Conservation (phyloP, 2,797 vertebrate genomes). For the Chaetophractus vellerosus region DNA sequence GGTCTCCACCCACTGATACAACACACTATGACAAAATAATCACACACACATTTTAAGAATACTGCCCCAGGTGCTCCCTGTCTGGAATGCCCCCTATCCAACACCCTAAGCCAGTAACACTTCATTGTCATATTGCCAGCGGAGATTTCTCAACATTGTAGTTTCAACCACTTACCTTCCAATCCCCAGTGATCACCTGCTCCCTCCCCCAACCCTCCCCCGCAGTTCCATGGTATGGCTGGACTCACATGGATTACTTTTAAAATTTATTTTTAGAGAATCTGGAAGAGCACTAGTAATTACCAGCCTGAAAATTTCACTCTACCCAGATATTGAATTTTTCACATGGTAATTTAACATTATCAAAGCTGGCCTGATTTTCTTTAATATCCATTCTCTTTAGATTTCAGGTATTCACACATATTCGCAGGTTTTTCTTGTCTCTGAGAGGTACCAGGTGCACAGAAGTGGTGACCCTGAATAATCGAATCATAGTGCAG, state of each 20-base stretch:
- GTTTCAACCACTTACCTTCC: too few relatives aligned
- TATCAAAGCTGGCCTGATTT: neutral
- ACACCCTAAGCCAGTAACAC: too few relatives aligned
- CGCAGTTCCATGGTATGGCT: neutral
- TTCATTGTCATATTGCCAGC: too few relatives aligned
- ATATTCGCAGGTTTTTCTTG: neutral
- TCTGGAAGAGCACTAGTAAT: neutral
- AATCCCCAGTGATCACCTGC: too few relatives aligned
- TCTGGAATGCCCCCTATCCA: too few relatives aligned
- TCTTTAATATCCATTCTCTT: neutral
- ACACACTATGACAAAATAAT: too few relatives aligned
- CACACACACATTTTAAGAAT: too few relatives aligned
- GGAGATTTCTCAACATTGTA: too few relatives aligned
- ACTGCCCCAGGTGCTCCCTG: too few relatives aligned
- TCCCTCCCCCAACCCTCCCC: too few relatives aligned
- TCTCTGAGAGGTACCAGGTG: neutral
- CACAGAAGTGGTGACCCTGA: neutral
- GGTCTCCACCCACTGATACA: too few relatives aligned
- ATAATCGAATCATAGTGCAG: neutral
- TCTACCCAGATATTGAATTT: neutral
- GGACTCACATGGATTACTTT: neutral
- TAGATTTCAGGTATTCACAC: neutral
- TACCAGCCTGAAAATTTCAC: neutral
- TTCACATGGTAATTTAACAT: neutral
- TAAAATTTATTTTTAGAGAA: slow-evolving; percentile 26